Conservation (phyloP, 2,113 vertebrate species). For the Illadopsis cleaveri region DNA sequence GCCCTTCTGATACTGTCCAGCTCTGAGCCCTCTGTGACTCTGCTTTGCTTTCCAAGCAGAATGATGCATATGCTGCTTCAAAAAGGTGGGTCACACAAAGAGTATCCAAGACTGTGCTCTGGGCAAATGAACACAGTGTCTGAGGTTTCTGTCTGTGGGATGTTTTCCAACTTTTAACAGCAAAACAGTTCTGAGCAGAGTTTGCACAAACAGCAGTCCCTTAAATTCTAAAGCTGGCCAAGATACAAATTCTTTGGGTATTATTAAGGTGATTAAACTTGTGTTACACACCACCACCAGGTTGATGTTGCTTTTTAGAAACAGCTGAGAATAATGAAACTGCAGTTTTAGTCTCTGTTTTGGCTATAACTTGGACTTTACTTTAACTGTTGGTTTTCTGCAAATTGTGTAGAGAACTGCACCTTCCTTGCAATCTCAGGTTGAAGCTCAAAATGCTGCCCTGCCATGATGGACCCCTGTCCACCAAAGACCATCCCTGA, state of each 20-base stretch:
- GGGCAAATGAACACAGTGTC: neutral
- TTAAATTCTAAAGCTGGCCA: neutral
- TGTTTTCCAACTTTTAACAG: neutral
- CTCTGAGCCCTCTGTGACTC: neutral
- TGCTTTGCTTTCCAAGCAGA: neutral
- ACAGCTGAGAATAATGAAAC: neutral
- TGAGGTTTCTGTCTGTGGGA: neutral
- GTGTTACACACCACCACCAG: neutral
- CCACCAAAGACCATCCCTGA: neutral
- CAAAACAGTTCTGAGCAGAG: neutral
- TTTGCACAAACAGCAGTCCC: neutral
- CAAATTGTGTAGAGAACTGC: neutral
- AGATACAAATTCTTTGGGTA: neutral
- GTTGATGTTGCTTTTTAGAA: neutral
- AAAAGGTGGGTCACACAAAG: neutral
- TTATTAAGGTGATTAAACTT: neutral
- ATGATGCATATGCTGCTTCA: neutral
- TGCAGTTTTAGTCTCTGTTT: neutral
- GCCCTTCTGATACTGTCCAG: neutral
- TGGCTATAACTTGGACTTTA: neutral
- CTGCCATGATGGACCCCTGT: fast-evolving
- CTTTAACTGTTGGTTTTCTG: neutral
- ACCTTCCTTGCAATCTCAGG: neutral
- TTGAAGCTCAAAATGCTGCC: neutral
- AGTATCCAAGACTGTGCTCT: neutral